Percentiles rank a stretch among this genome's conserved stretches.
Evolutionary conservation across 1,140 invertebrate species (phyloP).

Genomic region (Pseudoatta argentina): DNA sequence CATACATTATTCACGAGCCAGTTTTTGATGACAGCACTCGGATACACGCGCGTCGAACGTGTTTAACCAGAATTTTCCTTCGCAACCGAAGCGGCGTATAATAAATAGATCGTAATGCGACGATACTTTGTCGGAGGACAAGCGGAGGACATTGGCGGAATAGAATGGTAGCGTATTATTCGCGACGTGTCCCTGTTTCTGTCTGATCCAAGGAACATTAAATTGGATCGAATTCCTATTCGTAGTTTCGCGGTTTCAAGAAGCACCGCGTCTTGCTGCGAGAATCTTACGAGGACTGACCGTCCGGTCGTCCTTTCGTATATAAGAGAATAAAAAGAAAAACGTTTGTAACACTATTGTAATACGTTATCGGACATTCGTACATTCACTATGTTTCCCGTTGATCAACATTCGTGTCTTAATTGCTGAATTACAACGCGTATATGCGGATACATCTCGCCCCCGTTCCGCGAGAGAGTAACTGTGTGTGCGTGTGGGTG

Average conservation of each 20-base stretch:
- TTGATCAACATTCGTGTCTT: conserved; percentile 40
- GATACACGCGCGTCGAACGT: conserved; percentile 5
- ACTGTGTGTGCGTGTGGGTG: neutral
- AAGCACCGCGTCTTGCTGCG: neutral
- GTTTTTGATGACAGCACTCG: neutral
- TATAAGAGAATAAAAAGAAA: conserved; percentile 50
- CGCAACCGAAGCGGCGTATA: conserved; percentile 5
- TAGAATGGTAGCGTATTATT: conserved; percentile 53
- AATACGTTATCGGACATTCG: conserved; percentile 77
- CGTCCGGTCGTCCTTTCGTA: conserved; percentile 66
- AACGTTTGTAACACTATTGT: conserved; percentile 78
- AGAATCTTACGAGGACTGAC: conserved; percentile 9
- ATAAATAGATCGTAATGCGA: conserved; percentile 23
- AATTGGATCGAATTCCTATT: conserved; percentile 65
- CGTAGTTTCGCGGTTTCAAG: conserved; percentile 1
- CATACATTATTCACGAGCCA: conserved; percentile 33
- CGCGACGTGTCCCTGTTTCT: conserved; percentile 32
- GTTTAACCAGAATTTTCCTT: conserved; percentile 1
- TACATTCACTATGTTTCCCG: conserved; percentile 73
- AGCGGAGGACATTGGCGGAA: neutral
- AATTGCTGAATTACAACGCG: neutral
- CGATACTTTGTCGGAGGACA: neutral
- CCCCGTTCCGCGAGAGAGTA: neutral
- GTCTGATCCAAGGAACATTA: conserved; percentile 15
- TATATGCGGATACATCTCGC: neutral